Evolutionary conservation across 2,888 invertebrate genomes (phyloP).

Genomic region (Coleophora flavipennella): DNA sequence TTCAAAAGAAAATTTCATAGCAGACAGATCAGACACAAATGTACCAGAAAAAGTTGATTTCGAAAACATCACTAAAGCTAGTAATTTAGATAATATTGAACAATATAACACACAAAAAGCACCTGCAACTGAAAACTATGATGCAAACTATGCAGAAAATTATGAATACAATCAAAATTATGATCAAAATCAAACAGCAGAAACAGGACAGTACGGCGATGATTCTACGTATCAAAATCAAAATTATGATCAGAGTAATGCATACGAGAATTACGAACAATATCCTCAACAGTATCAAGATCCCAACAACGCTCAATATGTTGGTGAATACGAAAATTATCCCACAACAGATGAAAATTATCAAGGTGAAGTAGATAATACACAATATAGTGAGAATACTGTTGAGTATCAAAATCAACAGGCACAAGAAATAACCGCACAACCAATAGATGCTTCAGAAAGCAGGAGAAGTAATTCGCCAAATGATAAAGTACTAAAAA

Average conservation of each 20-base stretch:
- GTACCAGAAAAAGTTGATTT: not conserved
- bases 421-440: constrained; percentile 8
- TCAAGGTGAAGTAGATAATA: constrained; percentile 33
- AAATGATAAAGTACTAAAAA: constrained; percentile 40
- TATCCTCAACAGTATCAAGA: constrained; percentile 40
- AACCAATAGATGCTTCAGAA: constrained; percentile 16
- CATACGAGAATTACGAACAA: constrained; percentile 36
- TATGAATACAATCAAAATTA: constrained; percentile 19
- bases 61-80: constrained; percentile 8
- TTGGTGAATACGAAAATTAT: constrained; percentile 41
- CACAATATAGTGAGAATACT: constrained; percentile 30
- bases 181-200: constrained; percentile 1
- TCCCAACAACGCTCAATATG: constrained; percentile 40
- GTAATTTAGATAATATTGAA: constrained; percentile 6
- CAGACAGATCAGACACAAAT: constrained; percentile 17
- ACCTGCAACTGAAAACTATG: not conserved
- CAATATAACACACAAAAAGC: not conserved
- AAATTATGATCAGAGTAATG: constrained; percentile 32
- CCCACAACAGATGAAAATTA: constrained; percentile 37
- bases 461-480: constrained; percentile 29
- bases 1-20: too few relatives aligned
- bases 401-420: constrained; percentile 23
- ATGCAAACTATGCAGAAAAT: constrained; percentile 7
- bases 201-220: constrained; percentile 10
- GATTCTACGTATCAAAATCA: constrained; percentile 40